A percentile compares a stretch with the other conserved stretches of the same genome.
Conservation (phyloP, 2,113 vertebrate species). For the Chauna torquata region DNA sequence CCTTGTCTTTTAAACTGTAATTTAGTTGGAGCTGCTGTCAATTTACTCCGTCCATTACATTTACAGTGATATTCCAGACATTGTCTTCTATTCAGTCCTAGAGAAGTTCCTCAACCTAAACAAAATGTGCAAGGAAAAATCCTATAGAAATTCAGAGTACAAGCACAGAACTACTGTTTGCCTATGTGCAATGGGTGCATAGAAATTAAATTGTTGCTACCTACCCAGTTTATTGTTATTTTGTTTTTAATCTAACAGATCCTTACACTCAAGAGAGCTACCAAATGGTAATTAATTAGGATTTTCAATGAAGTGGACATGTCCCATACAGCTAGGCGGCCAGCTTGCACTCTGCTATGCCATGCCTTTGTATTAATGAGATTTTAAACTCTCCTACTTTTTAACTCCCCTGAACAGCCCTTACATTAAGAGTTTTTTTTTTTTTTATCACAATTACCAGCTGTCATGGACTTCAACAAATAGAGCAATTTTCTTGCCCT, state of each 20-base stretch:
- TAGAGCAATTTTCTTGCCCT: conserved; percentile 20
- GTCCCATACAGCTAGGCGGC: background rate
- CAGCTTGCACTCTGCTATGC: background rate
- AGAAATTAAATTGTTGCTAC: background rate
- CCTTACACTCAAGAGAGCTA: background rate
- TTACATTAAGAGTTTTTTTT: background rate
- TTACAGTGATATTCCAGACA: conserved; percentile 81
- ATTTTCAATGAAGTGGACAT: conserved; percentile 28
- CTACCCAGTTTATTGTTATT: background rate
- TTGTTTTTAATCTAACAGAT: conserved; percentile 20
- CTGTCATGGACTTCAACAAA: conserved; percentile 24
- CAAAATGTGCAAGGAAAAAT: conserved; percentile 28
- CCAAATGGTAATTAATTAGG: conserved; percentile 58
- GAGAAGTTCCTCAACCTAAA: conserved; percentile 61
- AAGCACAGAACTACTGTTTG: background rate
- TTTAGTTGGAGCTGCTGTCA: conserved; percentile 86
- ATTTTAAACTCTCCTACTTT: conserved; percentile 19
- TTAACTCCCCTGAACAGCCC: background rate
- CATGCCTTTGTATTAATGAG: background rate
- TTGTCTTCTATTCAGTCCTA: conserved; percentile 72
- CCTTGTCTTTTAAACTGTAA: conserved; percentile 92
- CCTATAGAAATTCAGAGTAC: conserved; percentile 41
- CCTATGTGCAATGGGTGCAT: background rate
- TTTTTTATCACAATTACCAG: conserved; percentile 28
- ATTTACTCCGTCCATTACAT: conserved; percentile 88